Evolutionary conservation across 2,797 vertebrate species (phyloP), one percentile per base, ranked within the genome.

Genomic region (Brachyalestes nurse): DNA sequence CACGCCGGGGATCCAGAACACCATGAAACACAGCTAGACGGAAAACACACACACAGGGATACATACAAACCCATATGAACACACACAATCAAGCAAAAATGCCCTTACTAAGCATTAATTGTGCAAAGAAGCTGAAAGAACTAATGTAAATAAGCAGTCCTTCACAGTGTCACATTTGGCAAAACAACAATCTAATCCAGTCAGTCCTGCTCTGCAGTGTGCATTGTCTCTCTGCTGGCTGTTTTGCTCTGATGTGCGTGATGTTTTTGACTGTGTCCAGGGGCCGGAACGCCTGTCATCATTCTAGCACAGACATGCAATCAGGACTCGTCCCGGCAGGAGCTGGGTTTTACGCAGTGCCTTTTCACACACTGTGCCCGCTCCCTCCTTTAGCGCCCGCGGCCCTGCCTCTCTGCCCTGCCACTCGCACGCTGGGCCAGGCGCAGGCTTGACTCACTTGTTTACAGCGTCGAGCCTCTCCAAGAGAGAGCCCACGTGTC

Each of bases 1-100:
- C 16, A 98, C 86, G 0, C 95, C 93, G 65, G 98, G 98, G 0
- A 93, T 98, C 98, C 98, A 99, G 89, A 99, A 99, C 93, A 99
- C 94, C 88, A 97, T 92, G 74, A 99, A 98, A 86, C 98, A 99
- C 80, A 99, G 95, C 98, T 99, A 92, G 21, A 65, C 16, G 57
- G 3, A 58, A 13, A 77, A 74, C 17, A 73, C 69, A 51, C 42
- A 51, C 6, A 23, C 69, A 57, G 10, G 34, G 14, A 38, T 1
- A 38, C 14, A 78, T 65, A 57, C 58, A 71, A n/a, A 75, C 0
- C 3, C 73, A 86, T 42, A 81, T 7, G 71, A 1, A 65, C 1
- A 51, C n/a, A 51, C 47, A 60, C 6, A 42, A 60, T 9, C 2
- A 47, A 49, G 5, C 14, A 38, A 28, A 51, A 42, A 78, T 14